Evolutionary conservation across 2,888 invertebrate species (phyloP), one percentile per base, ranked within the genome.

Genomic region (Agrochola lota): DNA sequence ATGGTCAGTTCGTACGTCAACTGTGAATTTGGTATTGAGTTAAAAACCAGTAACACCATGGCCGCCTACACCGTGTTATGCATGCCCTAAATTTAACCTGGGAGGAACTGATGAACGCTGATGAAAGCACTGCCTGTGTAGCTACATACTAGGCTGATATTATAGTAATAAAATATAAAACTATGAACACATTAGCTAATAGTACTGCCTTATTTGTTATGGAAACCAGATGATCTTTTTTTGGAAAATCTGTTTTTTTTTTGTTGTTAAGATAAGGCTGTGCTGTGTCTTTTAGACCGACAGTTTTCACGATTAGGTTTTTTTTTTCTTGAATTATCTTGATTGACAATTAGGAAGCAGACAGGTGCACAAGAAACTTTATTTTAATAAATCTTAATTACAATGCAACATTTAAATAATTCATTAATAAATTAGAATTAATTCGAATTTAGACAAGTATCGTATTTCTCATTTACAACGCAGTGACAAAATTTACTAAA

Each of bases 341-440:
- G 64, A 40, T 71, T 71, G 43, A 40, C 15, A 35, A 55, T 80
- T 73, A 67, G 30, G 55, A 55, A 79, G 26, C 57, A 40, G 2
- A 46, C 63, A 64, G 59, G 30, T 70, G 30, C 15, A 49, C 30
- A 64, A 52, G 20, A 75, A 60, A 35, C 26, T 66, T 64, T 35
- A 60, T 66, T 52, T n/a, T 23, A 46, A 73, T 70, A 76, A 60
- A 76, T 70, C n/a, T 20, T 1, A 52, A 69, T 43, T 40, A 70
- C 3, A 52, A 68, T 71, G 26, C 35, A 64, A 26, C 6, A 74
- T 76, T 80, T 69, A 69, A 83, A 80, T 76, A 71, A 62, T 71
- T 64, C 40, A 55, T 17, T 67, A 63, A 66, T 80, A 85, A 81
- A 77, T 81, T 67, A 72, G 35, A 23, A 59, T 77, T 67, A 59